Evolutionary conservation across 2,888 invertebrate genomes (phyloP).

Genomic region (Cosmopolites sordidus): DNA sequence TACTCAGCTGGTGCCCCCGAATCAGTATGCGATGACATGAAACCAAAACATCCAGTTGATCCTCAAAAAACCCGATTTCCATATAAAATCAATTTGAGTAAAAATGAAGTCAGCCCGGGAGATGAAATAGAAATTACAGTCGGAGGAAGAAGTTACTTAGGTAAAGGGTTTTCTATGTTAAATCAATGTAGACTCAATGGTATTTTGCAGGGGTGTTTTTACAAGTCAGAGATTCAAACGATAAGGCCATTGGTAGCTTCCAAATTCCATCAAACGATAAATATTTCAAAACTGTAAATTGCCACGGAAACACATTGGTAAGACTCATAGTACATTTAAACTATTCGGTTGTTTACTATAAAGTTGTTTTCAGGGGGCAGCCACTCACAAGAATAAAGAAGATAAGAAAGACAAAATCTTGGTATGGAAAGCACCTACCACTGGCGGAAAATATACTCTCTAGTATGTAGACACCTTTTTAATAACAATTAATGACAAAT

Average conservation of each 20-base stretch:
- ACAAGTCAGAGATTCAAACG: conserved; percentile 59
- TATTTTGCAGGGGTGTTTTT: conserved; percentile 53
- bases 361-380: conserved; percentile 54
- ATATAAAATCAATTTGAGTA: conserved; percentile 49
- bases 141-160: conserved; percentile 56
- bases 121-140: conserved; percentile 55
- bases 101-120: conserved; percentile 42
- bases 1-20: conserved; percentile 64
- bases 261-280: conserved; percentile 51
- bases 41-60: conserved; percentile 61
- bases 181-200: no score
- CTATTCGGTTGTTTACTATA: neutral
- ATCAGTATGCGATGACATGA: conserved; percentile 61
- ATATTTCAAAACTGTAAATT: conserved; percentile 54
- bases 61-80: conserved; percentile 57
- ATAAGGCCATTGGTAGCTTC: conserved; percentile 62
- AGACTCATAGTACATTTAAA: conserved; percentile 37
- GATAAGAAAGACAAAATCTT: conserved; percentile 55
- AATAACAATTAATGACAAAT: no score
- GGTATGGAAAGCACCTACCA: conserved; percentile 63
- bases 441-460: conserved; percentile 59
- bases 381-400: conserved; percentile 65
- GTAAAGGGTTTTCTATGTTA: conserved; percentile 5
- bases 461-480: conserved; percentile 49
- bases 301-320: conserved; percentile 52